Evolutionary conservation across 2,797 vertebrate genomes (phyloP).

Genomic region (Chrysolophus pictus): DNA sequence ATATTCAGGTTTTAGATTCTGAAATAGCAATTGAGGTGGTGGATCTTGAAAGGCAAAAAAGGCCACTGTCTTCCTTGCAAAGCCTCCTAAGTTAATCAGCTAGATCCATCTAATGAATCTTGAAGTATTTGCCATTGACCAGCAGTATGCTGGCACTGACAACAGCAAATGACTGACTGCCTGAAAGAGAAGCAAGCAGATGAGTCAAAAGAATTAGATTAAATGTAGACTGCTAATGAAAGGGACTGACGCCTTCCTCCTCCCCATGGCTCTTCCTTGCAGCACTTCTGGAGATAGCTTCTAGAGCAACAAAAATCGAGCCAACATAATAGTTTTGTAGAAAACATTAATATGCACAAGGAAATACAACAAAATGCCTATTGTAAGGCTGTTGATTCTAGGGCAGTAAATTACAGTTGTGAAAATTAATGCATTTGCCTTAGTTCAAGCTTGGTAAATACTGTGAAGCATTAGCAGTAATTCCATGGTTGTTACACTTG

Average conservation of each 20-base stretch:
- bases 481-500: not conserved
- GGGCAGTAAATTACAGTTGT: not conserved
- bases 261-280: not conserved
- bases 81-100: not conserved
- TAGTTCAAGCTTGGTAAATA: not conserved
- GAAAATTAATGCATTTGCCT: not conserved
- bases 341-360: not conserved
- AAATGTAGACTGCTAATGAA: not conserved
- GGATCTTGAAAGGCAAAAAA: not conserved
- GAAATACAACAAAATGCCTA: not conserved
- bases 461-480: not conserved
- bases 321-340: not conserved
- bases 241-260: not conserved
- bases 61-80: not conserved
- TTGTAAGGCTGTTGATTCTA: not conserved
- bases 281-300: not conserved
- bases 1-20: not conserved
- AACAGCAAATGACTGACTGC: not conserved
- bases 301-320: not conserved
- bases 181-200: not conserved
- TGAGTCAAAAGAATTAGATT: not conserved
- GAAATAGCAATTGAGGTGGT: not conserved
- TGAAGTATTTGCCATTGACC: not conserved
- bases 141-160: not conserved
- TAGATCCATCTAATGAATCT: not conserved